Base-by-base conservation (phyloP, 2,797 vertebrate species). In the Tragelaphus eurycerus region DNA sequence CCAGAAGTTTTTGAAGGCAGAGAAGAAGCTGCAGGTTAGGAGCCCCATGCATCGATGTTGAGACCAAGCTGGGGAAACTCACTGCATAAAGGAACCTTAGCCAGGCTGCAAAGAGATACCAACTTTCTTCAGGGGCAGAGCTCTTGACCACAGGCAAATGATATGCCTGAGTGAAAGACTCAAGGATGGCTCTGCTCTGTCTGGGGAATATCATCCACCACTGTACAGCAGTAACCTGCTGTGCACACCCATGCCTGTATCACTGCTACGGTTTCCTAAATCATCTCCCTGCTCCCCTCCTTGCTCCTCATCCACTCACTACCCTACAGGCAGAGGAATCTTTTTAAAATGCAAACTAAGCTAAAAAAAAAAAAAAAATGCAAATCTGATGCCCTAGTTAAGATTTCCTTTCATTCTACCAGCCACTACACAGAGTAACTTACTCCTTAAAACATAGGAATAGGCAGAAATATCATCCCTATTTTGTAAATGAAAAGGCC, bases 191-290 rank as follows among this genome's bases (percentile, higher is more conserved):
- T 52, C 27, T 82, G 48, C 67, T 79, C 29, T 16, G 0, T 25
- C 27, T 0, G 50, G 13, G 46, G 71, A 23, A n/a, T 52, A 48
- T 82, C n/a, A 25, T 67, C 43, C 67, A 6, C 21, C 60, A 43
- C 59, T 34, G 0, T 9, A 27, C 21, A 17, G 2, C 23, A 16
- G 19, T 34, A 34, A 86, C 46, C 9, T 55, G 54, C 25, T 14
- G 12, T 4, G 3, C 11, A 4, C 25, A 34, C 29, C 31, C 15
- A 0, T 7, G 16, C 27, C 46, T 31, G 31, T 7, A 31, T 19
- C 23, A 25, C 17, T 2, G 1, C 38, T 17, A 21, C 0, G 17
- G 71, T 19, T 54, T 62, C 78, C 4, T 6, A 0, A 31, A 4
- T 23, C 50, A 13, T 9, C 34, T 78, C 38, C 14, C 38, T 55